These are phyloP conservation scores for Notodonta dromedarius DNA, from an alignment of 2,888 invertebrate species.

Conservation along the genomic window DNA sequence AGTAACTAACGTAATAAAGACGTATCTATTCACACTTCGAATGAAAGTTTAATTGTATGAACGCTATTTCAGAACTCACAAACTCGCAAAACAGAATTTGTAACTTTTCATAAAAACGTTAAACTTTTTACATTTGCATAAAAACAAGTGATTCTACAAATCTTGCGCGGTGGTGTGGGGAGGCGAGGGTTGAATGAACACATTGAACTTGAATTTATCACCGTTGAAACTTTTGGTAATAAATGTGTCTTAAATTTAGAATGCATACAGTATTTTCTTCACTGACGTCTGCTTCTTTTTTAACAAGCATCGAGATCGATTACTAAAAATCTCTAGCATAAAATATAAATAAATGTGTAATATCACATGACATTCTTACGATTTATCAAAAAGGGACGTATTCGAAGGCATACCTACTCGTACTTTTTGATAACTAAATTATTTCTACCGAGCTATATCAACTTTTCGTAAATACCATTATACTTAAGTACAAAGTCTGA, in stretches of 20 bases:
- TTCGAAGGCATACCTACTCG: no score
- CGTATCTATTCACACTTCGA: no score
- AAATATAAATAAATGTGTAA: no score
- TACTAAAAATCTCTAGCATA: neutral
- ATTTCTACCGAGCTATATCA: no score
- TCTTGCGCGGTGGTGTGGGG: slow-evolving; percentile 11
- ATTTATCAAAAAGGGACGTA: no score
- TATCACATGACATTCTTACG: no score
- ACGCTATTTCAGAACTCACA: neutral
- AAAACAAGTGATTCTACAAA: slow-evolving; percentile 17
- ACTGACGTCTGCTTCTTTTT: neutral
- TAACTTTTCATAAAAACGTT: slow-evolving; percentile 9
- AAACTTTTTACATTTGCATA: slow-evolving; percentile 13
- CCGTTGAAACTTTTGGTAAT: slow-evolving; percentile 14
- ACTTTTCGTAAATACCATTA: neutral
- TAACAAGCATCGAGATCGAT: neutral
- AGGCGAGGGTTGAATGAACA: slow-evolving; percentile 28
- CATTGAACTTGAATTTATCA: slow-evolving; percentile 30
- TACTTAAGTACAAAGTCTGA: neutral
- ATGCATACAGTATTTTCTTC: slow-evolving; percentile 8
- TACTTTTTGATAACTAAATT: no score
- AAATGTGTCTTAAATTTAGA: slow-evolving; percentile 22
- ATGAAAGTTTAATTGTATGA: no score
- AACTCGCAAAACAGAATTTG: neutral
- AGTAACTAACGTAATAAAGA: no score